These are phyloP conservation scores for Tragulus kanchil DNA, from an alignment of 2,113 vertebrate genomes.

Conservation along the genomic window DNA sequence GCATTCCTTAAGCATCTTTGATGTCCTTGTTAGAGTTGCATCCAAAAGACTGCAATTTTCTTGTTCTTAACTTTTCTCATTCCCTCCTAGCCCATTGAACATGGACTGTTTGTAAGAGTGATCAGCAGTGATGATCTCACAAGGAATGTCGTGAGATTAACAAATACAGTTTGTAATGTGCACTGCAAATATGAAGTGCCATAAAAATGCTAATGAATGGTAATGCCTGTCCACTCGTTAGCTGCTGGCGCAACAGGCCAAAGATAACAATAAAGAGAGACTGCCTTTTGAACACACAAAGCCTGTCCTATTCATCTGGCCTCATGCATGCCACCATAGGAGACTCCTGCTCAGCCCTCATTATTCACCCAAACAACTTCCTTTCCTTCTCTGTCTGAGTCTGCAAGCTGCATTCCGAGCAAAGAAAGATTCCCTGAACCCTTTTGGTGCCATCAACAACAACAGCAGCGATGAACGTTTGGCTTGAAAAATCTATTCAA, in stretches of 20 bases:
- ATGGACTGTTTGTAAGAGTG: neutral
- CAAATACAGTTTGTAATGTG: constrained; percentile 70
- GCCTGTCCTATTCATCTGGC: constrained; percentile 51
- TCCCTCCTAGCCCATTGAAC: neutral
- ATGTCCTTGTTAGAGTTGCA: neutral
- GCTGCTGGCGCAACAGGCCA: constrained; percentile 50
- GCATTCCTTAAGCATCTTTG: neutral
- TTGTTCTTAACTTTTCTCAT: neutral
- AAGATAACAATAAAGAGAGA: constrained; percentile 65
- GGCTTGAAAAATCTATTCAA: constrained; percentile 87
- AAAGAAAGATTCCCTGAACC: constrained; percentile 83
- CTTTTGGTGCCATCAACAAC: constrained; percentile 82
- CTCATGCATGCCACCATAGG: constrained; percentile 43
- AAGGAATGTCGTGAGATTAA: constrained; percentile 71
- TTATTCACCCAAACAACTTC: constrained; percentile 74
- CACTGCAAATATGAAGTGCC: constrained; percentile 71
- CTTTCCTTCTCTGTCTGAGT: constrained; percentile 69
- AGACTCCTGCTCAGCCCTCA: constrained; percentile 7
- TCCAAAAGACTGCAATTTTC: neutral
- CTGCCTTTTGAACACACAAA: constrained; percentile 68
- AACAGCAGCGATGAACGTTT: constrained; percentile 83
- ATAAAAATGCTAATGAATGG: constrained; percentile 78
- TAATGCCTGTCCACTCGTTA: constrained; percentile 65
- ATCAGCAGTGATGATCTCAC: constrained; percentile 60
- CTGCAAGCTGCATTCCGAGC: constrained; percentile 76